These are phyloP conservation scores for Jordanella pulchra DNA, from an alignment of 2,797 vertebrate species.

Conservation along the genomic window DNA sequence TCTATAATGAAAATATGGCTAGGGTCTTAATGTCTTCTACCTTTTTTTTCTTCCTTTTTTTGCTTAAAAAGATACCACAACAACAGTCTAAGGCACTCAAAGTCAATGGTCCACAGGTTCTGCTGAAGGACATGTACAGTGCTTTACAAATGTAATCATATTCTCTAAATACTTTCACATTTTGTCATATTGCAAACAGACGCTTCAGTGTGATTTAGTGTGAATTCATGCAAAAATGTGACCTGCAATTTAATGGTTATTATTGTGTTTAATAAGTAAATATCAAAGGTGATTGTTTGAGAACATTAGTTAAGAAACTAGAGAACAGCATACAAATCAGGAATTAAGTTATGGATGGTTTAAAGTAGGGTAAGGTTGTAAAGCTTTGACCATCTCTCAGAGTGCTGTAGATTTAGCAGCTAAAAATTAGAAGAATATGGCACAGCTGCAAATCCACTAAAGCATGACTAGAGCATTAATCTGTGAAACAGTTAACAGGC, in stretches of 20 bases:
- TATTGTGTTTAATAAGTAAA: too few relatives aligned
- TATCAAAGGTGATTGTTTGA: background rate
- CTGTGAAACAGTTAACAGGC: too few relatives aligned
- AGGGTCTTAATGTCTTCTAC: slow-evolving; percentile 59
- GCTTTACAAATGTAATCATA: background rate
- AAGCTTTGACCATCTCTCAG: too few relatives aligned
- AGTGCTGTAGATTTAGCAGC: too few relatives aligned
- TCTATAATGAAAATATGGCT: slow-evolving; percentile 69
- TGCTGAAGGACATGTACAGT: slow-evolving; percentile 56
- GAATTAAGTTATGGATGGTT: too few relatives aligned
- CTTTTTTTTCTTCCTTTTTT: background rate
- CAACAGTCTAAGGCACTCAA: slow-evolving; percentile 69
- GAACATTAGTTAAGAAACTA: background rate
- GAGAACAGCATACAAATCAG: too few relatives aligned
- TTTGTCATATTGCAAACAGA: background rate
- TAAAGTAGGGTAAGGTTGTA: too few relatives aligned
- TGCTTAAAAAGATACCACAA: slow-evolving; percentile 11
- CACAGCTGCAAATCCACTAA: too few relatives aligned
- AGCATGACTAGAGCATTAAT: too few relatives aligned
- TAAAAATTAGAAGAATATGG: too few relatives aligned
- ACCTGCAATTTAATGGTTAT: background rate
- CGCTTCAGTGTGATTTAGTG: background rate
- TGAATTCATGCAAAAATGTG: background rate
- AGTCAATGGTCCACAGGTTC: slow-evolving; percentile 52
- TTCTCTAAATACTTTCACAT: background rate